phyloP scores from a whole-genome alignment of 1,140 invertebrate species.

The Brachystomella parvula region DNA sequence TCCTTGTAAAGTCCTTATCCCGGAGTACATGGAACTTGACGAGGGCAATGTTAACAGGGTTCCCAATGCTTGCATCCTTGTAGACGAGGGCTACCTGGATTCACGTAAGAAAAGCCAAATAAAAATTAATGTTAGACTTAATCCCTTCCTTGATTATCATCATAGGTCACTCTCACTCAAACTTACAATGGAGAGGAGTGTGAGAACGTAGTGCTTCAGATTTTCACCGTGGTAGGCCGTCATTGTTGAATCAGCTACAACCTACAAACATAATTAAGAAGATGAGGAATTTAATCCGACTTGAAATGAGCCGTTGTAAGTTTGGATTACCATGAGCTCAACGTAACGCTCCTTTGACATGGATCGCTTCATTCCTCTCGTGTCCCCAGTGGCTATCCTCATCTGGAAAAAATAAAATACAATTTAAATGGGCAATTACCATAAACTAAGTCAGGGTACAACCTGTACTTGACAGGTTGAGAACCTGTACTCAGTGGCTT shows the following conservation, averaged over 20 bases:
- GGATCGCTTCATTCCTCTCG: constrained; percentile 27
- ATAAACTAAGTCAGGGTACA: no score
- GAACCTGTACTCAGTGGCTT: no score
- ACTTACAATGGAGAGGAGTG: constrained; percentile 62
- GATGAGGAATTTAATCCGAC: no score
- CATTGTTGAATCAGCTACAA: constrained; percentile 64
- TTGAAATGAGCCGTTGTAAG: no score
- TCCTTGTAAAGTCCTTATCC: constrained; percentile 45
- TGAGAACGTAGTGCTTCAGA: constrained; percentile 63
- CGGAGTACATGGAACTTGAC: constrained; percentile 57
- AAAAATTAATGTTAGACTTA: not conserved
- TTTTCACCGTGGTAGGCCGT: constrained; percentile 57
- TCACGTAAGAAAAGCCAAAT: constrained; percentile 39
- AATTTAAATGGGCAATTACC: no score
- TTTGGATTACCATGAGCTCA: constrained; percentile 26
- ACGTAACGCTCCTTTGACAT: constrained; percentile 29
- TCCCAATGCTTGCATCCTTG: constrained; percentile 70
- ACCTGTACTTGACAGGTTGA: no score
- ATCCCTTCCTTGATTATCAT: not conserved
- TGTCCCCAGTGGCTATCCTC: no score
- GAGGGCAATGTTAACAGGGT: constrained; percentile 67
- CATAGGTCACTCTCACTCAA: not conserved
- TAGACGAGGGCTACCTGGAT: constrained; percentile 63
- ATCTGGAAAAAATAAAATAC: no score
- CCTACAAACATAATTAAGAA: no score